Conservation (phyloP, 2,888 invertebrate species). For the Synanthedon vespiformis region DNA sequence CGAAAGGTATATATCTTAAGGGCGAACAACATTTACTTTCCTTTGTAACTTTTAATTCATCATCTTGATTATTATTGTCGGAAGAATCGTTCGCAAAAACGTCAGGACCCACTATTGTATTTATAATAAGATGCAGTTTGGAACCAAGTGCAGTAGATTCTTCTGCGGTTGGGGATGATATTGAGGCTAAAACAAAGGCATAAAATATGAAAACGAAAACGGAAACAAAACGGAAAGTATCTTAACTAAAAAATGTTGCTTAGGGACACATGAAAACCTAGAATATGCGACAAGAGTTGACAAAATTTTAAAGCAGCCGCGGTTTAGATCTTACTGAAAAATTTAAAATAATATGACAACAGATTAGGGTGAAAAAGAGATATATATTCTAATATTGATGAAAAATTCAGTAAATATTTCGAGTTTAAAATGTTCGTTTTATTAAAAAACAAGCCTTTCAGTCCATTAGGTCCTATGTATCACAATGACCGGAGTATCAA, state of each 20-base stretch:
- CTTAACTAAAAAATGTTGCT: not conserved
- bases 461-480: no score
- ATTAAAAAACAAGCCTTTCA: not conserved
- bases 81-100: not conserved
- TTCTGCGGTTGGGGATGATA: slow-evolving; percentile 22
- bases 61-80: not conserved
- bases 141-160: slow-evolving; percentile 30
- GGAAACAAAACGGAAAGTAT: not conserved
- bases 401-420: no score
- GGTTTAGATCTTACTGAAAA: not conserved
- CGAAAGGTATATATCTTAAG: slow-evolving; percentile 10
- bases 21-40: no score
- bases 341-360: not conserved
- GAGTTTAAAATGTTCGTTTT: no score
- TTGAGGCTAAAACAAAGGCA: slow-evolving; percentile 21
- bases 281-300: no score
- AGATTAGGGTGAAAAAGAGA: not conserved
- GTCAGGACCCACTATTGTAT: slow-evolving; percentile 19
- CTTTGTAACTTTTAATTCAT: not conserved
- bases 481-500: no score
- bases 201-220: slow-evolving; percentile 3
- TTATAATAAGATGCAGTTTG: slow-evolving; percentile 32
- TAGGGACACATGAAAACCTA: no score
- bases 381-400: no score
- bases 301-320: no score